A percentile compares a stretch with the other conserved stretches of the same genome.
Evolutionary conservation across 2,113 vertebrate species (phyloP).

Genomic region (Nesospiza acunhae): DNA sequence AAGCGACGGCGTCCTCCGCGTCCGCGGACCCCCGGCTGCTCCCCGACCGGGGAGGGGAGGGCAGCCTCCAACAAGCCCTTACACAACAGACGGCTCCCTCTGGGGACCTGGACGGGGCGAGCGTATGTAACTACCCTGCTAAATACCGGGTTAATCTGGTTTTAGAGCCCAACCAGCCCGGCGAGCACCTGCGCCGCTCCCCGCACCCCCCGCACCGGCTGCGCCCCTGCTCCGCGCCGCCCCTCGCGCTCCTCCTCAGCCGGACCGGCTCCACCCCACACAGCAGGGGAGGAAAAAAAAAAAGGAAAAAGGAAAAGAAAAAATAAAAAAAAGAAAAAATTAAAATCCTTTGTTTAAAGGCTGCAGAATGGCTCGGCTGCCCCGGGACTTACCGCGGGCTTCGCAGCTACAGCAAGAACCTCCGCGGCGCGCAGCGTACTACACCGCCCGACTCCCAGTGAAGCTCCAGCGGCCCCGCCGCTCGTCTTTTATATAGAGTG

Average conservation of each 20-base stretch:
- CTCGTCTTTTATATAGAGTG: constrained; percentile 79
- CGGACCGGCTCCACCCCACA: neutral
- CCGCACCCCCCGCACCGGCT: neutral
- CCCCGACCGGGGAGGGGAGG: neutral
- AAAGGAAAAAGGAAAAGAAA: rapidly evolving
- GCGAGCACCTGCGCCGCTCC: neutral
- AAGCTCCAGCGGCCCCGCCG: rapidly evolving
- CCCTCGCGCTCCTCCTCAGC: neutral
- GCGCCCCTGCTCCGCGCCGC: neutral
- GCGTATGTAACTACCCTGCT: constrained; percentile 41
- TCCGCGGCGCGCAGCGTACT: rapidly evolving
- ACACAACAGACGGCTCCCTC: neutral
- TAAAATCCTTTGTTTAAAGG: neutral
- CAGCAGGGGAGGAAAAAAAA: rapidly evolving
- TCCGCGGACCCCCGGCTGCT: neutral
- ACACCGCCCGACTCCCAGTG: neutral
- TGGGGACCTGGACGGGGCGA: neutral
- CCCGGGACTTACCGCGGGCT: constrained; percentile 53
- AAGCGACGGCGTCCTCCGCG: neutral
- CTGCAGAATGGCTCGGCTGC: neutral
- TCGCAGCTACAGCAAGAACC: neutral
- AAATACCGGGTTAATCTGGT: constrained; percentile 27
- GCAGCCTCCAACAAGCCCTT: neutral
- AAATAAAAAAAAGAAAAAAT: rapidly evolving
- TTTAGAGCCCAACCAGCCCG: neutral